Evolutionary conservation across 2,113 vertebrate genomes (phyloP), one percentile per base, ranked within the genome.

Genomic region (Onychostruthus taczanowskii): DNA sequence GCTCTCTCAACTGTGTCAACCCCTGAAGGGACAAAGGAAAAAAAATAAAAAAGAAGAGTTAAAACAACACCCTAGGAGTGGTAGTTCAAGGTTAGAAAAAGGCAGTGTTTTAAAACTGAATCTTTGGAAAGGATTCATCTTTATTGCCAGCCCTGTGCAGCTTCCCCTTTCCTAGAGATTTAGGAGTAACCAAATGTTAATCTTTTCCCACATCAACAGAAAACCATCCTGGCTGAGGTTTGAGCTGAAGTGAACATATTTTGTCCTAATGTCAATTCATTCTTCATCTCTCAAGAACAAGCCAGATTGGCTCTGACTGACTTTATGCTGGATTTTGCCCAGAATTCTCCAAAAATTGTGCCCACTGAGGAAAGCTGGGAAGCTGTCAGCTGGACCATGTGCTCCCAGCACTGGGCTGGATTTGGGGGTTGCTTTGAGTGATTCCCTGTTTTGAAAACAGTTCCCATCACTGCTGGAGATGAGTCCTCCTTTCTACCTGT

Each of bases 1-100:
- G 91, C 87, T 95, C 87, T 87, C 78, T 96, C 94, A 90, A 76
- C 70, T 93, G 91, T 91, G 41, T 82, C 89, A 41, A 35, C 26
- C 95, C 89, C 84, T 87, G 70, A 73, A 91, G 67, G 87, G 82
- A 81, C 59, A 5, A 39, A 70, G 66, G 0, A 2, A 8, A 33
- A 52, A 33, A 52, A 43, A 0, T 12, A 44, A 35, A 7, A 47
- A 13, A 8, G 6, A 8, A 9, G 7, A 55, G 28, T 56, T 92
- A 79, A 79, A 94, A 41, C 49, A 64, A 18, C 9, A 11, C 0
- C 0, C 9, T 41, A 37, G 76, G 56, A 82, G 43, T 16, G 28
- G 58, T 10, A 49, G 41, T 47, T 69, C 37, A 39, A 79, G 53
- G 59, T 62, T 63, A 63, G 58, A 31, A 31, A 80, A 50, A 58